These are phyloP conservation scores for Premnoplex brunnescens DNA, from an alignment of 2,797 vertebrate species.

Conservation along the genomic window DNA sequence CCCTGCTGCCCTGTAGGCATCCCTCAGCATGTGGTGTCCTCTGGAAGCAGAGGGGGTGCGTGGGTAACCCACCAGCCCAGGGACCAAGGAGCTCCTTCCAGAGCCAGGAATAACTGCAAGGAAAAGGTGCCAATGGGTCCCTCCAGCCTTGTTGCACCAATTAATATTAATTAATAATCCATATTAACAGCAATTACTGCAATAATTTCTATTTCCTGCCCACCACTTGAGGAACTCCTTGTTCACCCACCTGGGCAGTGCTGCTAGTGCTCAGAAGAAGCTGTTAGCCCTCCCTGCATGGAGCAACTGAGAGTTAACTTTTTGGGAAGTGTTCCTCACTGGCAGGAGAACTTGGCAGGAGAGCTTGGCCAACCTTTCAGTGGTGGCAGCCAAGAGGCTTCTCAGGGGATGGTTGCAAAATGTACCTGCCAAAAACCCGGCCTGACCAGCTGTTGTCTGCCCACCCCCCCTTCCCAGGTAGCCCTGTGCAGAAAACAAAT, in stretches of 20 bases:
- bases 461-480: background rate
- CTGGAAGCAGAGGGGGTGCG: background rate
- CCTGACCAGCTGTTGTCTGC: background rate
- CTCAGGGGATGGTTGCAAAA: background rate
- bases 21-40: accelerated
- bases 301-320: constrained; percentile 53
- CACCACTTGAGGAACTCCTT: background rate
- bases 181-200: background rate
- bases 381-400: constrained; percentile 30
- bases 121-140: background rate
- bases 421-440: background rate
- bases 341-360: constrained; percentile 6
- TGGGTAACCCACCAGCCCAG: accelerated
- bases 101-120: background rate
- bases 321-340: constrained; percentile 1
- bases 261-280: constrained; percentile 15
- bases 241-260: background rate
- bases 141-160: background rate
- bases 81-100: background rate
- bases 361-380: constrained; percentile 12
- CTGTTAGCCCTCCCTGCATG: background rate
- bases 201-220: background rate
- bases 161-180: background rate
- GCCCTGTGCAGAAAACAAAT: background rate
- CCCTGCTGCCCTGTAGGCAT: background rate